Evolutionary conservation across 2,797 vertebrate species (phyloP).

Genomic region (Falco novaeseelandiae): DNA sequence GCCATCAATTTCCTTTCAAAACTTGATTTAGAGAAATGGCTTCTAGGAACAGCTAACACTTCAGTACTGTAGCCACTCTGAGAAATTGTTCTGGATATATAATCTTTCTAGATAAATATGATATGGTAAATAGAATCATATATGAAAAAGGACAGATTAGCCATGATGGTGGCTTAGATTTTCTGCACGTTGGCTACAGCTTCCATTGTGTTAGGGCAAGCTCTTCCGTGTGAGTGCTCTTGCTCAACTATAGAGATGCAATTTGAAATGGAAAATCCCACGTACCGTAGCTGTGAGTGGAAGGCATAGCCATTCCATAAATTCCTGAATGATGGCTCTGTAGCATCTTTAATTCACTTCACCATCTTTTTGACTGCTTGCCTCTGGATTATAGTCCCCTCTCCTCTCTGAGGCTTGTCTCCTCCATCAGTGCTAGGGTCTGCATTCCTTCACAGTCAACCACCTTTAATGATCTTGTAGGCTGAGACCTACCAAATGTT

Average conservation of each 20-base stretch:
- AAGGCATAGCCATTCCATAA: neutral
- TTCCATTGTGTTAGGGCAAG: neutral
- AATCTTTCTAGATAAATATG: neutral
- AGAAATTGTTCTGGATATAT: neutral
- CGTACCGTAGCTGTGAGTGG: fast-evolving
- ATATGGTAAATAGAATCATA: neutral
- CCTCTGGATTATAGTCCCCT: neutral
- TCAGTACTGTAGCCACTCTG: neutral
- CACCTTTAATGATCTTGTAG: neutral
- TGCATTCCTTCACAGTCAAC: neutral
- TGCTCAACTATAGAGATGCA: neutral
- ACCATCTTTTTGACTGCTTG: neutral
- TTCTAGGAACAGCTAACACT: neutral
- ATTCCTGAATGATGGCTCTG: neutral
- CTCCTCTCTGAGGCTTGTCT: neutral
- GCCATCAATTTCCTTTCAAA: neutral
- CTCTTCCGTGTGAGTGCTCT: fast-evolving
- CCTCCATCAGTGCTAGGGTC: fast-evolving
- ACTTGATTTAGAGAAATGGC: neutral
- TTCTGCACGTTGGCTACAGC: neutral
- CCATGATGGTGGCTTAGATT: neutral
- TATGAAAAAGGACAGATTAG: neutral
- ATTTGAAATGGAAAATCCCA: neutral
- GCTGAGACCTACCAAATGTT: neutral
- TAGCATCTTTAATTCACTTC: neutral